These are phyloP conservation scores for Cricetomys ansorgei DNA, from an alignment of 2,113 vertebrate species.

Conservation along the genomic window DNA sequence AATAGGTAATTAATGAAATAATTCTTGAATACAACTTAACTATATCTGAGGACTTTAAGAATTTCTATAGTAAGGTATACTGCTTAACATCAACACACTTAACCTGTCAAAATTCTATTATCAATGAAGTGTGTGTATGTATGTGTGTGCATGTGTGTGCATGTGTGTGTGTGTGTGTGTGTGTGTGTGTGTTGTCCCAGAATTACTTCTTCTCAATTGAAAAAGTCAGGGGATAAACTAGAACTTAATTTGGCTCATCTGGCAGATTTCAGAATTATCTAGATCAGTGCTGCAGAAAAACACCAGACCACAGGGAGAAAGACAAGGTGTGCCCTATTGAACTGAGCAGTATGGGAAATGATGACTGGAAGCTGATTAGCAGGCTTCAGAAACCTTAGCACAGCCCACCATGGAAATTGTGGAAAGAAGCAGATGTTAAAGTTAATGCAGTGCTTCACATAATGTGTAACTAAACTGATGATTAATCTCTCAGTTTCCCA, in stretches of 20 bases:
- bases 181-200: neutral
- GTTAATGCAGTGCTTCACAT: neutral
- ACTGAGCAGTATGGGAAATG: neutral
- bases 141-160: too few species aligned
- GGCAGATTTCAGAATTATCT: neutral
- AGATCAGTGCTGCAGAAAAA: neutral
- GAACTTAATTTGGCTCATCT: neutral
- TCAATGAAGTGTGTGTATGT: neutral
- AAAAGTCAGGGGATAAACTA: neutral
- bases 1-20: neutral
- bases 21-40: neutral
- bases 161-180: neutral
- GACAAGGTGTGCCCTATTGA: neutral
- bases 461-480: neutral
- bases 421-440: neutral
- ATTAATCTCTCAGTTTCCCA: slow-evolving; percentile 19
- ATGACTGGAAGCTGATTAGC: neutral
- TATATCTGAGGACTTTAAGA: neutral
- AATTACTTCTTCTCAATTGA: neutral
- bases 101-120: neutral
- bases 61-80: neutral
- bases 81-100: neutral
- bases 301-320: neutral
- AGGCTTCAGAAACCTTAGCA: neutral
- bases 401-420: neutral